Evolutionary conservation across 2,797 vertebrate species (phyloP), one percentile per base, ranked within the genome.

Genomic region (Xiphorhynchus erythropygius): DNA sequence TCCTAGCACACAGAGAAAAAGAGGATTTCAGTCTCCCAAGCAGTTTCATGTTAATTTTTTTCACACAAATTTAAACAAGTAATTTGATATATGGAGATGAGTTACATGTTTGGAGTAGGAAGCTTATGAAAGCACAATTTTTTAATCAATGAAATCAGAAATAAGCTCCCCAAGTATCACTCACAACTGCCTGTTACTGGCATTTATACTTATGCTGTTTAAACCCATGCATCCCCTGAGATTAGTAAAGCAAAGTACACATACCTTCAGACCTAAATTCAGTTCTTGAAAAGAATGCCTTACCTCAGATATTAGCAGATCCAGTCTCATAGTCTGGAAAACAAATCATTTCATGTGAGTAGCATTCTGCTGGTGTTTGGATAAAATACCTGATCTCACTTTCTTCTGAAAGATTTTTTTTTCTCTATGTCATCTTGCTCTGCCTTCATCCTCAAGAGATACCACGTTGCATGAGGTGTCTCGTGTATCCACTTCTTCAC

Each of bases 281-380:
- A 98, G 97, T 95, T 98, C 98, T 92, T 97, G 98, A 55, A 98
- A 97, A 5, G 98, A 99, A 84, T 97, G 97, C 17, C 98, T 98
- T 18, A 98, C 98, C 84, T 98, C 97, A 27, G 78, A 68, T 86
- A 98, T 93, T 25, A 98, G 97, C 1, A 16, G 94, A 97, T 98
- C 98, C 98, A 98, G 98, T 79, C 98, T 98, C 98, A 57, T 98
- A 98, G 97, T 98, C 98, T 97, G 98, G 98, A 96, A 99, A 98
- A 96, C 98, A 98, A 86, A 98, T 97, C 94, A 98, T 94, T 75
- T 98, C 98, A 95, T 98, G 98, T 4, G 98, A 98, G 4, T 98
- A 98, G 8, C 97, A 95, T 63, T 98, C 98, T 3, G 97, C 97
- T 30, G 98, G 97, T 97, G 98, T 98, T 56, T 98, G 98, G 49